phyloP scores from a whole-genome alignment of 2,888 invertebrate species.

The Acanthococcus lagerstroemiae region DNA sequence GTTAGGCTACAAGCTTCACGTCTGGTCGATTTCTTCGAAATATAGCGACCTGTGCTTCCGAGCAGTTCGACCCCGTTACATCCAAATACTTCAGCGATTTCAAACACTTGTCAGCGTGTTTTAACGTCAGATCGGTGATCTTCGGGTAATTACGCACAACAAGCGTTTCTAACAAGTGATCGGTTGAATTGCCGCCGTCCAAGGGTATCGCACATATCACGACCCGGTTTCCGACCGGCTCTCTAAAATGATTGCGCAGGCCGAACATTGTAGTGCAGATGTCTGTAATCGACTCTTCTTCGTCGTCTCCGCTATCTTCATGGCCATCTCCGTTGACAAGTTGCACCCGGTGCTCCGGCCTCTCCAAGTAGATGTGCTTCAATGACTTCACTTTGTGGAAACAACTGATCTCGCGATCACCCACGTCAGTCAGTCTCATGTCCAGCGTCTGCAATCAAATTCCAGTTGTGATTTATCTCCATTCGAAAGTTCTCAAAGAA shows the following conservation, averaged over 20 bases:
- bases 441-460: constrained; percentile 44
- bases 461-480: no score
- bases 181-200: constrained; percentile 15
- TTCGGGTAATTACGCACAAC: constrained; percentile 51
- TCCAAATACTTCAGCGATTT: constrained; percentile 52
- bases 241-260: neutral
- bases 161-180: constrained; percentile 43
- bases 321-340: no score
- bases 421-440: constrained; percentile 48
- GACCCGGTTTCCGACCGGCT: constrained; percentile 37
- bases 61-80: constrained; percentile 56
- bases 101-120: constrained; percentile 52
- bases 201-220: constrained; percentile 43
- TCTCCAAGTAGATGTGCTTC: constrained; percentile 47
- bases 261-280: constrained; percentile 36
- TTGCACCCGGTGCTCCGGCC: no score
- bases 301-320: neutral
- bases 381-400: constrained; percentile 48
- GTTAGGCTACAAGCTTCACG: no score
- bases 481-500: no score
- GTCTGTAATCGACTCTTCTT: constrained; percentile 34
- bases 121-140: constrained; percentile 53
- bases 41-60: constrained; percentile 49
- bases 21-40: constrained; percentile 43
- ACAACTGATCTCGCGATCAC: constrained; percentile 52